phyloP scores from a whole-genome alignment of 1,140 invertebrate genomes.

The Zaprionus capensis region DNA sequence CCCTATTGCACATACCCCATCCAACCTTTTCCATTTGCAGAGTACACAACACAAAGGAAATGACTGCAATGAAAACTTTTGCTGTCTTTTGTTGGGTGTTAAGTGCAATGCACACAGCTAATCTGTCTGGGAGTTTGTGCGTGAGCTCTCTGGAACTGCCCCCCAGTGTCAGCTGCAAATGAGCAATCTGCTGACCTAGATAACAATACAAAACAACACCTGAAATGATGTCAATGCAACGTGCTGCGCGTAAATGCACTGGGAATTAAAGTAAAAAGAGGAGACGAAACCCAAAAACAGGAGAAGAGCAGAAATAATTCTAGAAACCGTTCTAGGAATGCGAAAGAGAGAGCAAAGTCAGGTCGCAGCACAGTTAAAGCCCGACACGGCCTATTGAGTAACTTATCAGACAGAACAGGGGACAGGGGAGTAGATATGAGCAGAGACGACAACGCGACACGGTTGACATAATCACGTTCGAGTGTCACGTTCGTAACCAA shows the following conservation, averaged over 20 bases:
- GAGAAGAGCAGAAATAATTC: slow-evolving; percentile 6
- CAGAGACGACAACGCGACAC: slow-evolving; percentile 42
- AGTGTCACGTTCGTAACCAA: slow-evolving; percentile 70
- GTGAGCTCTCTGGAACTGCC: background rate
- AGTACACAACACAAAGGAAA: slow-evolving; percentile 14
- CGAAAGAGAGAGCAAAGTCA: slow-evolving; percentile 7
- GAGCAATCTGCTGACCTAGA: slow-evolving; percentile 55
- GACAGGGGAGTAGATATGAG: slow-evolving; percentile 25
- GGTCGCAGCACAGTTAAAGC: slow-evolving; percentile 60
- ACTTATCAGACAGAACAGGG: slow-evolving; percentile 42
- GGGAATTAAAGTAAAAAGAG: slow-evolving; percentile 56
- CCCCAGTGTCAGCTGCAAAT: background rate
- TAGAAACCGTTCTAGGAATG: slow-evolving; percentile 52
- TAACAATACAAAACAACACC: slow-evolving; percentile 37
- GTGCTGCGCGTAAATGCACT: slow-evolving; percentile 62
- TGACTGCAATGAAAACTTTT: slow-evolving; percentile 31
- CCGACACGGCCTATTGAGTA: slow-evolving; percentile 74
- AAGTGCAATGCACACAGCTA: slow-evolving; percentile 47
- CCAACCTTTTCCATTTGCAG: background rate
- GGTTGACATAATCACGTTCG: slow-evolving; percentile 78
- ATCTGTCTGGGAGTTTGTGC: slow-evolving; percentile 52
- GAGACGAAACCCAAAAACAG: slow-evolving; percentile 15
- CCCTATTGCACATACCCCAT: background rate
- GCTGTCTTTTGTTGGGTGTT: slow-evolving; percentile 28
- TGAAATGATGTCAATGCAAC: slow-evolving; percentile 51